phyloP scores from a whole-genome alignment of 2,113 vertebrate species.

The Chaenocephalus aceratus region DNA sequence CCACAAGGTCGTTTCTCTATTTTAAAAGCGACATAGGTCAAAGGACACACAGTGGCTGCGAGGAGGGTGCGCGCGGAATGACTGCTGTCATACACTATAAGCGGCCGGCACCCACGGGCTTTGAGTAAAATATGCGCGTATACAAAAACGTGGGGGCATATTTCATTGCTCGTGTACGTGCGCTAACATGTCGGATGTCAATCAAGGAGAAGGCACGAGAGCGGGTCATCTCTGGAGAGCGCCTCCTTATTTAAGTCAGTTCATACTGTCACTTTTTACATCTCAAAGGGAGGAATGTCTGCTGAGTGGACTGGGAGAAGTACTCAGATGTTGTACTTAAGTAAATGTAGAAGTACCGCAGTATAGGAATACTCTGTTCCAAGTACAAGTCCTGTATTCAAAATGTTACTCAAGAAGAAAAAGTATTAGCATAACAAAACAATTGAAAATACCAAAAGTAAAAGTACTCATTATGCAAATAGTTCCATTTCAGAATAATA shows the following conservation, averaged over 20 bases:
- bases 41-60: constrained; percentile 46
- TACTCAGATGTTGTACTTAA: no score
- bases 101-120: not conserved
- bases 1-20: constrained; percentile 68
- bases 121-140: not conserved
- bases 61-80: constrained; percentile 25
- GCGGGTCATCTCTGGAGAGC: not conserved
- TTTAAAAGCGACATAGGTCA: constrained; percentile 72
- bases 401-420: no score
- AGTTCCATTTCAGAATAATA: no score
- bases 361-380: no score
- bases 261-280: constrained; percentile 2
- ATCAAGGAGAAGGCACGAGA: not conserved
- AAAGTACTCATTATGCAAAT: no score
- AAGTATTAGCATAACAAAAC: no score
- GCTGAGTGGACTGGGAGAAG: constrained; percentile 5
- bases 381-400: no score
- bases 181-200: not conserved
- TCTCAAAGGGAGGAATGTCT: constrained; percentile 18
- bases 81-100: constrained; percentile 53
- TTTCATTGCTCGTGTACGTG: not conserved
- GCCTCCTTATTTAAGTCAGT: not conserved
- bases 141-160: constrained; percentile 18
- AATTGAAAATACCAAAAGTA: no score
- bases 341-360: no score